These are phyloP conservation scores for Megaceryle maxima DNA, from an alignment of 2,113 vertebrate genomes.

Conservation along the genomic window DNA sequence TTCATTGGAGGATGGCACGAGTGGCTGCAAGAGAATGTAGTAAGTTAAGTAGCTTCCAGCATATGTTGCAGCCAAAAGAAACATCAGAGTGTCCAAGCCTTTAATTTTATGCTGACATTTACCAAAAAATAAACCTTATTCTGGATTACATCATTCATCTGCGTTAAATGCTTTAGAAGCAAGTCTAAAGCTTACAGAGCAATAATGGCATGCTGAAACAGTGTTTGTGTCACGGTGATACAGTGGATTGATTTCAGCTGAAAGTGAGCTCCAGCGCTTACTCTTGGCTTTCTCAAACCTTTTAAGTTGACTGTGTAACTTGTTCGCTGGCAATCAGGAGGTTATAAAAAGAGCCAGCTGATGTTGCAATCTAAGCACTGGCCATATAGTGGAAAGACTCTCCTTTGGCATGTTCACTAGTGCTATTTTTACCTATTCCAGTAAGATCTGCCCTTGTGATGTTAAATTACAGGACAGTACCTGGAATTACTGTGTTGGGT, in stretches of 20 bases:
- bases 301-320: not conserved
- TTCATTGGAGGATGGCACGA: not conserved
- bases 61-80: not conserved
- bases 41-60: not conserved
- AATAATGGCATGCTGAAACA: not conserved
- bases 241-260: constrained; percentile 8
- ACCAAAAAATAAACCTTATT: not conserved
- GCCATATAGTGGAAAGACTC: constrained; percentile 62
- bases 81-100: not conserved
- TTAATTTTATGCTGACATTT: constrained; percentile 21
- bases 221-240: not conserved
- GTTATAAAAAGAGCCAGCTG: constrained; percentile 61
- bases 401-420: constrained; percentile 50
- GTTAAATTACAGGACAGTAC: constrained; percentile 38
- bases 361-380: constrained; percentile 49
- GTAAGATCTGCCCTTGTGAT: constrained; percentile 61
- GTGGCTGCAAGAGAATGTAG: not conserved
- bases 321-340: not conserved
- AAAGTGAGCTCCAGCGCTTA: not conserved
- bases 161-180: not conserved
- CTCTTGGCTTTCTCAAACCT: not conserved
- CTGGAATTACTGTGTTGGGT: constrained; percentile 24
- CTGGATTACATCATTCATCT: not conserved
- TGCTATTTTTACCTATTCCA: constrained; percentile 72
- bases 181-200: not conserved